These are phyloP conservation scores for Rhorus exstirpatorius DNA, from an alignment of 2,888 invertebrate genomes.

Conservation along the genomic window DNA sequence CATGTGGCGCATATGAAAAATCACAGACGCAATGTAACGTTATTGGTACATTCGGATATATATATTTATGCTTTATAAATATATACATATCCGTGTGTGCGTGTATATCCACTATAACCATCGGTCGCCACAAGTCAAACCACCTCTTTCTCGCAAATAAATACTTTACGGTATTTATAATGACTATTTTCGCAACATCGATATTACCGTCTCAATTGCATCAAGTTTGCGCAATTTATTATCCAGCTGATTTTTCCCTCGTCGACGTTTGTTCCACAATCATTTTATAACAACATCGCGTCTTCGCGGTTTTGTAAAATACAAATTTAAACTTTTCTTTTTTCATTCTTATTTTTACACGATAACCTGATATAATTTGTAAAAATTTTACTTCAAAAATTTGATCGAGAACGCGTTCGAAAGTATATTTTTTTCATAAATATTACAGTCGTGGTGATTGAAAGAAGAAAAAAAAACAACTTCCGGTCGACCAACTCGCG, in stretches of 20 bases:
- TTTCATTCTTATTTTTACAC: neutral
- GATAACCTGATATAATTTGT: neutral
- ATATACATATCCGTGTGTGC: too few species aligned
- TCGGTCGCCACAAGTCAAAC: constrained; percentile 21
- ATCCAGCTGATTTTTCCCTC: constrained; percentile 41
- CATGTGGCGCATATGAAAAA: constrained; percentile 37
- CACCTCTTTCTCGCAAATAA: constrained; percentile 50
- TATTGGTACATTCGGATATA: constrained; percentile 4
- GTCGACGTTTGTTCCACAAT: constrained; percentile 22
- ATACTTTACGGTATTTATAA: constrained; percentile 59
- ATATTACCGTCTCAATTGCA: constrained; percentile 48
- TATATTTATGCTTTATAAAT: neutral
- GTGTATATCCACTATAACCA: neutral
- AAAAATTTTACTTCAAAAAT: neutral
- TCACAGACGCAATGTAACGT: constrained; percentile 30
- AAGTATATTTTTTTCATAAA: neutral
- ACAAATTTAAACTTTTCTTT: neutral
- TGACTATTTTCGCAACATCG: constrained; percentile 45
- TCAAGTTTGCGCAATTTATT: constrained; percentile 51
- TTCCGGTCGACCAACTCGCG: neutral
- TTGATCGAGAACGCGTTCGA: neutral
- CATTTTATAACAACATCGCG: neutral
- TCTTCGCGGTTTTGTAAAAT: neutral
- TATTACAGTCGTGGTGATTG: neutral
- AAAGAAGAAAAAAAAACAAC: constrained; percentile 2